Conservation (phyloP, 2,113 vertebrate genomes). For the Pseudois nayaur region DNA sequence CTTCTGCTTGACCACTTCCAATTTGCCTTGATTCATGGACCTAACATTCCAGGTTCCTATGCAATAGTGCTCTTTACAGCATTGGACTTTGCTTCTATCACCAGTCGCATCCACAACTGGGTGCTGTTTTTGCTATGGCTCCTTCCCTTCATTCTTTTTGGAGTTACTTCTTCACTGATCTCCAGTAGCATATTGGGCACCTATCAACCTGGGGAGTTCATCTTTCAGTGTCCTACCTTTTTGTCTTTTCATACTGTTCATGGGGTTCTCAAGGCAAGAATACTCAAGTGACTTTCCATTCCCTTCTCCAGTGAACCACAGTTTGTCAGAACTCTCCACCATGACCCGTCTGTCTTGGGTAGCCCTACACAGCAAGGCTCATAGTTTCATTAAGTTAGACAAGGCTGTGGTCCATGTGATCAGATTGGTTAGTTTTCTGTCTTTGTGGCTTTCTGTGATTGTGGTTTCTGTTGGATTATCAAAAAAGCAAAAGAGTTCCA, state of each 20-base stretch:
- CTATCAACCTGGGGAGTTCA: background rate
- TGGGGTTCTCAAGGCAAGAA: background rate
- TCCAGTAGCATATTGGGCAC: background rate
- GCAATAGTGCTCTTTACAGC: background rate
- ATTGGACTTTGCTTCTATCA: background rate
- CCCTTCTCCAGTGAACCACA: background rate
- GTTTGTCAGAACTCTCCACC: background rate
- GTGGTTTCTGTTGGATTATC: background rate
- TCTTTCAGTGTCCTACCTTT: background rate
- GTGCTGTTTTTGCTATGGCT: background rate
- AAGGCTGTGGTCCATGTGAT: background rate
- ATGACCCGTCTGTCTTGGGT: background rate
- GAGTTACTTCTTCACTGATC: background rate
- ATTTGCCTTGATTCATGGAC: background rate
- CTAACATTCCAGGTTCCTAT: background rate
- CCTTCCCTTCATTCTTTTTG: background rate
- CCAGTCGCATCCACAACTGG: background rate
- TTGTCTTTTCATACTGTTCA: background rate
- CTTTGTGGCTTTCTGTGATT: background rate
- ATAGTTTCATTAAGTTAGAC: background rate
- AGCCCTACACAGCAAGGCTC: background rate
- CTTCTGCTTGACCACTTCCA: background rate
- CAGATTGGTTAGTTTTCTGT: background rate
- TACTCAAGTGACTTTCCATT: background rate
- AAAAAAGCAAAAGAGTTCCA: background rate